These are phyloP conservation scores for Sceloporus undulatus DNA, from an alignment of 2,113 vertebrate genomes.

Conservation along the genomic window DNA sequence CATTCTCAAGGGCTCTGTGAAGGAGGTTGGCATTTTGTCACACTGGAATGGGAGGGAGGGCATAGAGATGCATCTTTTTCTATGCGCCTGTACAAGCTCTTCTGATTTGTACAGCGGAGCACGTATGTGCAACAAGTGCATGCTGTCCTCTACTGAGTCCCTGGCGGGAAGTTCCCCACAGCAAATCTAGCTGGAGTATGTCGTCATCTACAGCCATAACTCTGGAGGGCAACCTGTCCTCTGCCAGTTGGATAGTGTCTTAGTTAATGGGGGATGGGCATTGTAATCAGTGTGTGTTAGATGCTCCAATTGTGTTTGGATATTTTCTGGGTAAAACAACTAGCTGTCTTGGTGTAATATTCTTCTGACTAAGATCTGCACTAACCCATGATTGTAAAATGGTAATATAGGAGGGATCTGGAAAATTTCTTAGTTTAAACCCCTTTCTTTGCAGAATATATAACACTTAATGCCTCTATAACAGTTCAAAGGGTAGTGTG, in stretches of 20 bases:
- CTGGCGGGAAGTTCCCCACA: not conserved
- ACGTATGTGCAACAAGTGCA: constrained; percentile 38
- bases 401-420: not conserved
- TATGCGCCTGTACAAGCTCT: not conserved
- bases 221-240: constrained; percentile 15
- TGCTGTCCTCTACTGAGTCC: not conserved
- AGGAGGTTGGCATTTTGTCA: constrained; percentile 3
- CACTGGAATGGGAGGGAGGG: not conserved
- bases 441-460: not conserved
- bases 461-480: not conserved
- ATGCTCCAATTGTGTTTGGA: not conserved
- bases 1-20: constrained; percentile 15
- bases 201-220: not conserved
- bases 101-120: constrained; percentile 12
- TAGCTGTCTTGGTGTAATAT: not conserved
- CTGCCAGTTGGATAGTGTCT: constrained; percentile 1
- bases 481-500: too few species aligned
- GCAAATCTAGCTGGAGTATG: not conserved
- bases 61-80: not conserved
- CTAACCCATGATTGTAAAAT: not conserved
- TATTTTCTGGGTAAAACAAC: not conserved
- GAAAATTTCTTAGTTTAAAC: not conserved
- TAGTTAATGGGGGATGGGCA: not conserved
- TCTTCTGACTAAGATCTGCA: not conserved
- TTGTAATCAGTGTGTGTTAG: not conserved